These are phyloP conservation scores for Megalonaias nervosa DNA, from an alignment of 1,140 invertebrate species.

Conservation along the genomic window DNA sequence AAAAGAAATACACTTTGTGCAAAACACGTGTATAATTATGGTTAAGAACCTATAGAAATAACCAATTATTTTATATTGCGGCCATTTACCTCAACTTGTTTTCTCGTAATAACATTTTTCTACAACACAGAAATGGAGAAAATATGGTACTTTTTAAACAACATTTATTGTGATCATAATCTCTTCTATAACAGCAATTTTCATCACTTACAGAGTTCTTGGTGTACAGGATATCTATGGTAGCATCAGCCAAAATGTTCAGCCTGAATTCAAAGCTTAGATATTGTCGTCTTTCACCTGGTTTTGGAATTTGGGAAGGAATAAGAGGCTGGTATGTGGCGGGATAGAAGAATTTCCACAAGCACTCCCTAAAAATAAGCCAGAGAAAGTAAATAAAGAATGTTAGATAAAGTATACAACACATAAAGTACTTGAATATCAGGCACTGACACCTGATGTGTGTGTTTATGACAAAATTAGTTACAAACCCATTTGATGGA, in stretches of 20 bases:
- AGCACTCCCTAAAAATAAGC: slow-evolving; percentile 78
- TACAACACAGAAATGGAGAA: no score
- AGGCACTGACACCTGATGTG: neutral
- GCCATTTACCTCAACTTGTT: no score
- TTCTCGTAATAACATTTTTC: no score
- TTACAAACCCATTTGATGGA: no score
- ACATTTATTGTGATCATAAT: no score
- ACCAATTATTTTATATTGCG: no score
- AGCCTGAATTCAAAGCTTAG: slow-evolving; percentile 94
- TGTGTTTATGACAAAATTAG: no score
- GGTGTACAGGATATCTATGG: slow-evolving; percentile 95
- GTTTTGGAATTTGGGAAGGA: slow-evolving; percentile 67
- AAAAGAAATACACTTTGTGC: no score
- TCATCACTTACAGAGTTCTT: slow-evolving; percentile 83
- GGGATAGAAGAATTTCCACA: slow-evolving; percentile 98
- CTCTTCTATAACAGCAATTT: neutral
- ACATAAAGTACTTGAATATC: neutral
- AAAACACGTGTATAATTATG: no score
- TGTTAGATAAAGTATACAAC: neutral
- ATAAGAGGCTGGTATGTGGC: slow-evolving; percentile 68
- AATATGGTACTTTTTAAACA: no score
- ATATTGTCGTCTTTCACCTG: slow-evolving; percentile 89
- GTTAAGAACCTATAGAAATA: no score
- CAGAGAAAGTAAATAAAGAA: slow-evolving; percentile 18
- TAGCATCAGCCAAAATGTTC: slow-evolving; percentile 91